Conservation (phyloP, 2,797 vertebrate species). For the Vireo griseus region DNA sequence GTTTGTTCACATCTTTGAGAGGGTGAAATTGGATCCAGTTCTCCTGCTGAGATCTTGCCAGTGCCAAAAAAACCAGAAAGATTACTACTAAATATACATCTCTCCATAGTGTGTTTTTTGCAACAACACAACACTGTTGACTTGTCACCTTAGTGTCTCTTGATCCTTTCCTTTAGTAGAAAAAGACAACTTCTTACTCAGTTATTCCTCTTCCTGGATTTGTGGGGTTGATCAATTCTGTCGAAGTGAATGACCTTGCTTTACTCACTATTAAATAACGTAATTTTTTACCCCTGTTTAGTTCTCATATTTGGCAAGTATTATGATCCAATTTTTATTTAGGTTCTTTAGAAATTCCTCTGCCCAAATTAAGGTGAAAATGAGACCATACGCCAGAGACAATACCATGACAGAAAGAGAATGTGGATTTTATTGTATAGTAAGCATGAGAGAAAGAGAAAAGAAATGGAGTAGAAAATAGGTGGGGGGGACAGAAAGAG, state of each 20-base stretch:
- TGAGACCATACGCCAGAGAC: too few relatives aligned
- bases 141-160: conserved; percentile 3
- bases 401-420: too few relatives aligned
- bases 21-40: conserved; percentile 3
- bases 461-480: too few relatives aligned
- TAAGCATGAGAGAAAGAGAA: too few relatives aligned
- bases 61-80: conserved; percentile 6
- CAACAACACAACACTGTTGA: background rate
- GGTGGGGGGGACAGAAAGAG: too few relatives aligned
- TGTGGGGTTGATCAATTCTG: background rate
- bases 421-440: too few relatives aligned
- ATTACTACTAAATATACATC: background rate
- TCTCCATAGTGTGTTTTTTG: background rate
- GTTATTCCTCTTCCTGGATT: background rate
- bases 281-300: background rate
- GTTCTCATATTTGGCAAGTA: background rate
- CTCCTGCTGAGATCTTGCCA: background rate
- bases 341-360: too few relatives aligned
- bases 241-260: background rate
- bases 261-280: background rate
- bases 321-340: too few relatives aligned
- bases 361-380: too few relatives aligned
- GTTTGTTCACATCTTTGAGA: conserved; percentile 1
- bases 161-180: background rate
- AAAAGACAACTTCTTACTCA: background rate